Conservation (phyloP, 2,797 vertebrate species). For the Pseudochirops corinnae region DNA sequence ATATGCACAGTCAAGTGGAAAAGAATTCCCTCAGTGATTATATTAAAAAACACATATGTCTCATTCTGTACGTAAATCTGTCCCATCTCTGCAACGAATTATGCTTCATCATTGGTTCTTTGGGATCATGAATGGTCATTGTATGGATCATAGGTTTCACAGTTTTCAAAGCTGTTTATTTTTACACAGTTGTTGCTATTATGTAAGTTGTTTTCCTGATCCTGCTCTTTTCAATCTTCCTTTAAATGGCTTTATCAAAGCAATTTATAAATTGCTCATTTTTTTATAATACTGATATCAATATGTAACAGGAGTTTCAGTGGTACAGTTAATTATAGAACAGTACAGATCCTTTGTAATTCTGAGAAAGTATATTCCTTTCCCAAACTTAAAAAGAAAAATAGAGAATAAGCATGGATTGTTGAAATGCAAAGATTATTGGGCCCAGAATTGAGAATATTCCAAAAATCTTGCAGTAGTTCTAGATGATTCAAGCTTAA, state of each 20-base stretch:
- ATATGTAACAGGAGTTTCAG: background rate
- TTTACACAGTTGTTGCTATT: background rate
- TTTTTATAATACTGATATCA: background rate
- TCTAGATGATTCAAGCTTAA: background rate
- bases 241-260: background rate
- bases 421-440: slow-evolving; percentile 3
- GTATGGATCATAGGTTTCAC: background rate
- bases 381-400: slow-evolving; percentile 5
- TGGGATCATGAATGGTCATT: background rate
- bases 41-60: background rate
- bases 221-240: background rate
- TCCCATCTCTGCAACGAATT: background rate
- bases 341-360: background rate
- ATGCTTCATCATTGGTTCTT: background rate
- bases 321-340: background rate
- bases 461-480: background rate
- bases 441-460: background rate
- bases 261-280: background rate
- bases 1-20: background rate
- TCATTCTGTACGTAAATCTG: background rate
- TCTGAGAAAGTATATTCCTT: background rate
- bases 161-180: background rate
- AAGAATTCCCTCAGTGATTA: background rate
- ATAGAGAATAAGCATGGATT: slow-evolving; percentile 4
- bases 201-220: background rate